phyloP scores from a whole-genome alignment of 2,888 invertebrate species.

The Myopa testacea region DNA sequence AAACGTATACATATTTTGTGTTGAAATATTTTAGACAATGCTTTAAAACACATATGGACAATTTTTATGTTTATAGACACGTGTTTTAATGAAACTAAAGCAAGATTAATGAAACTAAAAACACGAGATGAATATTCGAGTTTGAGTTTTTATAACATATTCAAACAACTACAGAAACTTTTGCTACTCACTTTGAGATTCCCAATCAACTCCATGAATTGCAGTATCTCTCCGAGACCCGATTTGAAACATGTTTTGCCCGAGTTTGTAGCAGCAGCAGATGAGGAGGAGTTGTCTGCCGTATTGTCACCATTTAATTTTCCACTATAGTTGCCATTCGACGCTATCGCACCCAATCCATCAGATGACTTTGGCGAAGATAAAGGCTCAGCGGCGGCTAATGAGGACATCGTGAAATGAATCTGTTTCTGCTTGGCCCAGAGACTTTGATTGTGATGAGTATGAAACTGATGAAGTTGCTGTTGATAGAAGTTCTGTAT shows the following conservation, averaged over 20 bases:
- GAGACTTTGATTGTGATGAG: conserved; percentile 52
- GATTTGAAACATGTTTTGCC: conserved; percentile 63
- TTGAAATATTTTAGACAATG: too few relatives aligned
- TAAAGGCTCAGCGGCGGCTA: conserved; percentile 59
- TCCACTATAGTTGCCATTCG: conserved; percentile 40
- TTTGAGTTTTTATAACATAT: too few relatives aligned
- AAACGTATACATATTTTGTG: too few relatives aligned
- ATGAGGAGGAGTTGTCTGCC: conserved; percentile 35
- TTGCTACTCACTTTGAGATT: conserved; percentile 74
- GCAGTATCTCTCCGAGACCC: conserved; percentile 65
- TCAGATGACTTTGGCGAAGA: conserved; percentile 47
- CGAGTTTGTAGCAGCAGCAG: conserved; percentile 37
- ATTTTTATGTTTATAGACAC: too few relatives aligned
- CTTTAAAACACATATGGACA: too few relatives aligned
- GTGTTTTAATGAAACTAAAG: too few relatives aligned
- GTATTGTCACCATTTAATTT: conserved; percentile 42
- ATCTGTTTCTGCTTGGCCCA: conserved; percentile 58
- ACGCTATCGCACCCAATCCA: conserved; percentile 40
- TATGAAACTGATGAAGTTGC: conserved; percentile 56
- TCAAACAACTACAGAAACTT: not conserved
- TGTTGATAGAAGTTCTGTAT: conserved; percentile 54
- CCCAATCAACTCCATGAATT: conserved; percentile 80
- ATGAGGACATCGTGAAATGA: conserved; percentile 61
- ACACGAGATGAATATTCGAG: too few relatives aligned
- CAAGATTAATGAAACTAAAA: too few relatives aligned